Conservation (phyloP, 2,797 vertebrate genomes). For the Catostomus latipinnis region DNA sequence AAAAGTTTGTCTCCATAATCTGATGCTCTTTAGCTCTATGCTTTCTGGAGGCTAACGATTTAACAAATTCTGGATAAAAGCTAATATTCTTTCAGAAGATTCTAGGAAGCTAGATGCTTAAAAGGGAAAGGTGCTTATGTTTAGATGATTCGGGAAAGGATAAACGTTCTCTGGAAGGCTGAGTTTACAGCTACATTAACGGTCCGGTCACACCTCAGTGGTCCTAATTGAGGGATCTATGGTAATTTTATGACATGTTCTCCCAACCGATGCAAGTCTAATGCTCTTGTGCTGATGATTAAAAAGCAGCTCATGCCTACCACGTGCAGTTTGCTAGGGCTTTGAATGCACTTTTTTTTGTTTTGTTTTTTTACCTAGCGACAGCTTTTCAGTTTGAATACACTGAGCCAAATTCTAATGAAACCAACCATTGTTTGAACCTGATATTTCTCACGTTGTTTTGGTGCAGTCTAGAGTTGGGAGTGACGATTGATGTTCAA, state of each 20-base stretch:
- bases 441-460: background rate
- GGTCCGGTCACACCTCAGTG: conserved; percentile 74
- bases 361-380: background rate
- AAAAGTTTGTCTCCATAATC: conserved; percentile 11
- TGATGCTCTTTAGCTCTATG: background rate
- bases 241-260: conserved; percentile 41
- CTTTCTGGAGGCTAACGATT: background rate
- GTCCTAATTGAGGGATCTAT: conserved; percentile 64
- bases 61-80: conserved; percentile 72
- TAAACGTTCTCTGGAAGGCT: too few relatives aligned
- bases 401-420: background rate
- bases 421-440: conserved; percentile 16
- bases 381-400: background rate
- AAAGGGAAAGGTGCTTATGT: background rate
- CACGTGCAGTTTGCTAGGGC: background rate
- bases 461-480: too few relatives aligned
- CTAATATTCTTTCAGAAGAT: conserved; percentile 63
- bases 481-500: background rate
- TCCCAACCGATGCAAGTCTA: conserved; percentile 11
- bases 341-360: background rate
- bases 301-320: background rate
- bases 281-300: background rate
- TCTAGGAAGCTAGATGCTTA: conserved; percentile 67
- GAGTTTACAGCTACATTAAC: conserved; percentile 42
- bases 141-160: conserved; percentile 66